Evolutionary conservation across 2,797 vertebrate genomes (phyloP).

Genomic region (Pteronotus mesoamericanus): DNA sequence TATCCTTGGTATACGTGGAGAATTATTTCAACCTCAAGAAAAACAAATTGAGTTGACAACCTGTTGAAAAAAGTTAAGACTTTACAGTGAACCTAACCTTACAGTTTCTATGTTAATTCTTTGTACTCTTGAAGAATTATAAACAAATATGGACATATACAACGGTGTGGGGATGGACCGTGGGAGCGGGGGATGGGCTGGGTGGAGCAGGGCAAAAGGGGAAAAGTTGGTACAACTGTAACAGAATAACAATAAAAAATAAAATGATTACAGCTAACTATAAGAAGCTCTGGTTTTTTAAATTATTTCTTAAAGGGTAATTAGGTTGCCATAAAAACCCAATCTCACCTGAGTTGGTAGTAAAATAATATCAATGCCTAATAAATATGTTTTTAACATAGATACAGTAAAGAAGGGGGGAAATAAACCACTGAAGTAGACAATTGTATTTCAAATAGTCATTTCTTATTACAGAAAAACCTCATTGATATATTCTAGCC

Average conservation of each 20-base stretch:
- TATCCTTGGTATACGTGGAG: neutral
- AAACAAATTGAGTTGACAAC: neutral
- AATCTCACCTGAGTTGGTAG: neutral
- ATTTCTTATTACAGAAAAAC: constrained; percentile 39
- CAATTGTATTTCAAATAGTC: neutral
- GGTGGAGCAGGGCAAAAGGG: neutral
- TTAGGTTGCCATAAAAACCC: neutral
- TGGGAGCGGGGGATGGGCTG: neutral
- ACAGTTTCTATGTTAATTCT: neutral
- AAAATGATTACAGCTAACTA: constrained; percentile 30
- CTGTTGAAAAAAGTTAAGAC: constrained; percentile 14
- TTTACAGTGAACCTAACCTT: neutral
- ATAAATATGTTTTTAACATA: constrained; percentile 29
- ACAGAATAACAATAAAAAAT: neutral
- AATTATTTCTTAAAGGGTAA: constrained; percentile 39
- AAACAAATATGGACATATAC: neutral
- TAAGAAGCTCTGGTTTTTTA: neutral
- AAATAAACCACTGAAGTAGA: neutral
- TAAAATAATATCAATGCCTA: constrained; percentile 25
- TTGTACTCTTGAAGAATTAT: neutral
- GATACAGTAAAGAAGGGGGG: neutral
- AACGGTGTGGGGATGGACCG: neutral
- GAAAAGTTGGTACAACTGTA: neutral
- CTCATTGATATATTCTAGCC: neutral
- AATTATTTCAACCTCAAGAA: constrained; percentile 4